phyloP scores from a whole-genome alignment of 2,797 vertebrate genomes.

The Chrysocyon brachyurus region DNA sequence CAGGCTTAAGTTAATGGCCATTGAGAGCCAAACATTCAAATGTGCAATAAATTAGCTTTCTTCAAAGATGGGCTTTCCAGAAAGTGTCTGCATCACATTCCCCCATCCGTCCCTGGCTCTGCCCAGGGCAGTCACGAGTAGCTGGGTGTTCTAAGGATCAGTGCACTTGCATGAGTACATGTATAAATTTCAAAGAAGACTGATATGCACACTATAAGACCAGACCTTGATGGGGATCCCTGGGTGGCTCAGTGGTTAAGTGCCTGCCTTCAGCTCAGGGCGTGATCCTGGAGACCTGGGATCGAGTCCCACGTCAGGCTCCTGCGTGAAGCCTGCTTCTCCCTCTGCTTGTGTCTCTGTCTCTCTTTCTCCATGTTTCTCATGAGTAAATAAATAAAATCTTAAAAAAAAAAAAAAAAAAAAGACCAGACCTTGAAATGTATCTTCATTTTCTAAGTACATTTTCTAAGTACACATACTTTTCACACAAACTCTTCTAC shows the following conservation, averaged over 20 bases:
- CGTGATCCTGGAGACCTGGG: too few relatives aligned
- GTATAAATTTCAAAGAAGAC: neutral
- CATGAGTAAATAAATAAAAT: too few relatives aligned
- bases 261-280: too few relatives aligned
- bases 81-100: neutral
- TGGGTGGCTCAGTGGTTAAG: too few relatives aligned
- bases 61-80: neutral
- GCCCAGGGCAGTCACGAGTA: neutral
- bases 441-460: neutral
- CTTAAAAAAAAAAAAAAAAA: too few relatives aligned
- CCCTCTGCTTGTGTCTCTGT: too few relatives aligned
- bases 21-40: slow-evolving; percentile 5
- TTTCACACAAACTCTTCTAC: neutral
- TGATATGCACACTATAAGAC: neutral
- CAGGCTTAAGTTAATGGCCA: slow-evolving; percentile 15
- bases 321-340: too few relatives aligned
- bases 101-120: neutral
- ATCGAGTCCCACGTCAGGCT: too few relatives aligned
- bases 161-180: neutral
- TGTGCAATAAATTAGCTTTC: neutral
- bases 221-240: too few relatives aligned
- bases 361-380: too few relatives aligned
- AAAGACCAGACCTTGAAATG: neutral
- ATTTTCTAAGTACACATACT: neutral
- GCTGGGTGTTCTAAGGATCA: neutral